phyloP scores from a whole-genome alignment of 30 jellyfish, hydroid and myxozoan species.

The Pelagia noctiluca region DNA sequence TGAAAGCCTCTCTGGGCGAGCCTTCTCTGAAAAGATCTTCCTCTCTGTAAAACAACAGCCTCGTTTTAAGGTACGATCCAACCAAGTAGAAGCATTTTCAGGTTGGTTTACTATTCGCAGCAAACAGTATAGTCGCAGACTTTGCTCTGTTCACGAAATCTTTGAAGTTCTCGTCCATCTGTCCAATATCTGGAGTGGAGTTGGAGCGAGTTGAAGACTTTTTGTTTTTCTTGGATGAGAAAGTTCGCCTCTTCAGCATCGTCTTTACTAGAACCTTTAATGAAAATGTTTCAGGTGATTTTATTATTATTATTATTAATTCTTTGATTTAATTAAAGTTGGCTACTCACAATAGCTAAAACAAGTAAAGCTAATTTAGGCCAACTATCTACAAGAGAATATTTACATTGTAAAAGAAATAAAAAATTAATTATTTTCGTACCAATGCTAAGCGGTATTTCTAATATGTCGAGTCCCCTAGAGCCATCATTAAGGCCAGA shows the following conservation, averaged over 20 bases:
- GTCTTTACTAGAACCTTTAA: conserved; percentile 85
- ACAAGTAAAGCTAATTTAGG: not conserved
- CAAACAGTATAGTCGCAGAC: conserved; percentile 37
- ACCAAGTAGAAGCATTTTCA: no score
- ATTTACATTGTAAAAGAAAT: not conserved
- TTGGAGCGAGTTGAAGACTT: conserved; percentile 39
- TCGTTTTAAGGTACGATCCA: no score
- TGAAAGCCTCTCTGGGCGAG: no score
- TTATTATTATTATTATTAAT: no score
- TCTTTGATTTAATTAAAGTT: not conserved
- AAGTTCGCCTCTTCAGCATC: conserved; percentile 68
- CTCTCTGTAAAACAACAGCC: no score
- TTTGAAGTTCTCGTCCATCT: conserved; percentile 5
- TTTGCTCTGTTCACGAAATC: conserved; percentile 36
- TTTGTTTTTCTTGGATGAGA: conserved; percentile 41
- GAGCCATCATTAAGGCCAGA: no score
- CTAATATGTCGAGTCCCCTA: no score
- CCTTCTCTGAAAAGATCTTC: no score
- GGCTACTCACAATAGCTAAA: not conserved
- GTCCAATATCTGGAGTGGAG: conserved; percentile 67
- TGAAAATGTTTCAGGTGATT: not conserved
- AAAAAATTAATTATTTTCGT: no score
- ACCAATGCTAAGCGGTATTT: no score
- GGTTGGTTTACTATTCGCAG: no score
- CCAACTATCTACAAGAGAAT: not conserved